Base-by-base conservation (phyloP, 2,113 vertebrate genomes). In the Rhinolophus sinicus region DNA sequence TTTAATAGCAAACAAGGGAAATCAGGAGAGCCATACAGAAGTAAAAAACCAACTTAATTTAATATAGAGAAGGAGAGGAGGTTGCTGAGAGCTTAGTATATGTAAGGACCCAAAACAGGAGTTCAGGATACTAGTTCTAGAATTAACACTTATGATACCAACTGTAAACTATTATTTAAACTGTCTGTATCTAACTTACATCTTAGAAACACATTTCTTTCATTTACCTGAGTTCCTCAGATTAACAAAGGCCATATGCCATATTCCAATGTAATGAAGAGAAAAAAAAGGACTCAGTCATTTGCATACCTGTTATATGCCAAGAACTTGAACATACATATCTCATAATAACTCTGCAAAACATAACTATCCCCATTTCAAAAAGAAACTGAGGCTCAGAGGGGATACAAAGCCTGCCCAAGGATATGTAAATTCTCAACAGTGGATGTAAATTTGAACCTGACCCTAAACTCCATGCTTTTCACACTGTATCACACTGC, bases 231-330 rank as follows among this genome's bases (percentile, higher is more conserved):
- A 30, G 28, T 73, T n/a, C 92, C 52, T 90, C 89, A 76, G 33
- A 93, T 75, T 92, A 93, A 87, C 28, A 78, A 77, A 35, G 24
- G 35, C 6, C 75, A 82, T 16, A 38, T 28, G 7, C 30, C 75
- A 96, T 58, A 93, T 88, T 89, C 47, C 30, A 52, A 77, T 86
- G 90, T 22, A 94, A 93, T 56, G n/a, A 72, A 82, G 47, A 70
- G 58, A 91, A 84, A 87, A 62, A 21, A 78, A 95, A 52, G 33
- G 11, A 90, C 89, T 72, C 40, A 14, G 30, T 54, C 90, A 81
- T 47, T 70, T 93, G 78, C 38, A 60, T 93, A 82, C 14, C 44
- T 65, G 19, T 76, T 60, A 72, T 54, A 52, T 85, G n/a, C 19
- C 24, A 64, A 19, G 13, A 18, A 83, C 44, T 90, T 64, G 70